Conservation (phyloP, 2,113 vertebrate species). For the Motacilla alba region DNA sequence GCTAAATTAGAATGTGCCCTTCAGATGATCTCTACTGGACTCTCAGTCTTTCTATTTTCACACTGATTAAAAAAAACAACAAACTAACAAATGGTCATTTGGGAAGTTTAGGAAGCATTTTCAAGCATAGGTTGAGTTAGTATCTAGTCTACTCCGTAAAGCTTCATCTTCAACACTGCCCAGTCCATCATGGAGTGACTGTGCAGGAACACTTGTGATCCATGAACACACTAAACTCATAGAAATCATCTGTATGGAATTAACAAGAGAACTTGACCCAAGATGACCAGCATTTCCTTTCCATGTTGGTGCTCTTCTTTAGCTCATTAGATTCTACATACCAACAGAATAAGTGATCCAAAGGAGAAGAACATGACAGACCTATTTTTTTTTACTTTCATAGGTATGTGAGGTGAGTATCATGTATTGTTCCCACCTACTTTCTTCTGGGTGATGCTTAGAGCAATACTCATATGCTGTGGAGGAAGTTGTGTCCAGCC, state of each 20-base stretch:
- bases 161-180: background rate
- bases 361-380: background rate
- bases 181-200: background rate
- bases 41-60: background rate
- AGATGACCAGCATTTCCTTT: background rate
- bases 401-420: background rate
- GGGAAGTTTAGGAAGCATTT: background rate
- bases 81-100: background rate
- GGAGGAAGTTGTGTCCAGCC: constrained; percentile 38
- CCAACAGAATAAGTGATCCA: background rate
- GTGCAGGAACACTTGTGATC: background rate
- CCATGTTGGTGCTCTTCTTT: background rate
- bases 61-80: background rate
- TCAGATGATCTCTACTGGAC: background rate
- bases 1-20: background rate
- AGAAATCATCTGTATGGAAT: background rate
- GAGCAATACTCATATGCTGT: background rate
- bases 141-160: background rate
- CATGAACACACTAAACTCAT: background rate
- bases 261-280: background rate
- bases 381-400: background rate
- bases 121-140: background rate
- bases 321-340: background rate
- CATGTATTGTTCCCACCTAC: background rate
- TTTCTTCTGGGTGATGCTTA: constrained; percentile 8